Evolutionary conservation across 2,888 invertebrate genomes (phyloP), one percentile per base, ranked within the genome.

Genomic region (Spisula subtruncata): DNA sequence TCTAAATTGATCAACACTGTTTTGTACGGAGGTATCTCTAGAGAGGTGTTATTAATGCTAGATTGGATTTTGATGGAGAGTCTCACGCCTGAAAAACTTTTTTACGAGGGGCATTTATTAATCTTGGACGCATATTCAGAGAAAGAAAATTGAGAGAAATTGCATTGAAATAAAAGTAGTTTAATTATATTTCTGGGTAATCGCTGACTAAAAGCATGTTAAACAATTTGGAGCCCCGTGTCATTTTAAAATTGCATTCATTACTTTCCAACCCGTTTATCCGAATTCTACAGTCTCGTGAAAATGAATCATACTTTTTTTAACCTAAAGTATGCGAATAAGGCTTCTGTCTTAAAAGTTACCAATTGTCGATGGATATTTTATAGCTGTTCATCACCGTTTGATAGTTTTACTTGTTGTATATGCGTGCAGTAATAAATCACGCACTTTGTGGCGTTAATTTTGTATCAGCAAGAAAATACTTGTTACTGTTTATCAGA

Each of bases 361-460:
- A 5, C n/a, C n/a, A n/a, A n/a, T n/a, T n/a, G n/a, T n/a, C n/a
- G n/a, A n/a, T n/a, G n/a, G n/a, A n/a, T n/a, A n/a, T n/a, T n/a
- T n/a, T n/a, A n/a, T n/a, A n/a, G n/a, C n/a, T n/a, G n/a, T n/a
- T n/a, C n/a, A n/a, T n/a, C n/a, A n/a, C n/a, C n/a, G n/a, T n/a
- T n/a, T n/a, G n/a, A n/a, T n/a, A n/a, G n/a, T n/a, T n/a, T n/a
- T n/a, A n/a, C n/a, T n/a, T n/a, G n/a, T n/a, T n/a, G n/a, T 41
- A 5, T 41, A 41, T 41, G 41, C 8, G 8, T 41, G 41, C 4
- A 41, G 8, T 41, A 41, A 41, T 41, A 41, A 41, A 41, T 41
- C 8, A n/a, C n/a, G n/a, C n/a, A n/a, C 8, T 81, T 75, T 0
- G 88, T 60, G 0, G 94, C 8, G 8, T 41, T 41, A 41, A 2